Base-by-base conservation (phyloP, 1,140 invertebrate species). In the Aphelinus certus region DNA sequence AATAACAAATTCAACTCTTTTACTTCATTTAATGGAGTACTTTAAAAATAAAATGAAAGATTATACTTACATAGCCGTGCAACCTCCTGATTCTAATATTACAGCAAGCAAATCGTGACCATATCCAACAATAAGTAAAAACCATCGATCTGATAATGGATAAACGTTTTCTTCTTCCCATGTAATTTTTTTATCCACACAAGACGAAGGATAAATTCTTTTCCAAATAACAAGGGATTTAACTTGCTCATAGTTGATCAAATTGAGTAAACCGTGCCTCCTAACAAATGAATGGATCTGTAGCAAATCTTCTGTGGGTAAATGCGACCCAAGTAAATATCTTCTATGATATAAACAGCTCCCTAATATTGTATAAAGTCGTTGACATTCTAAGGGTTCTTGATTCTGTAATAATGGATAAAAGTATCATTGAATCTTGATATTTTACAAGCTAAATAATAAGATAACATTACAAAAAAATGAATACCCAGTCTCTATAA, bases 201-300 rank as follows among this genome's bases (percentile, higher is more conserved):
- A 88, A 1, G 89, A 89, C 7, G 81, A 81, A 9, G 90, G 90
- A 80, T 90, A 93, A 43, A 95, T 91, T 88, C 93, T 92, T 81
- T 91, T 92, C 94, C 94, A 95, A 7, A 94, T 84, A n/a, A 95
- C 90, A 45, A 95, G 82, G 73, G 92, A 92, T 69, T 92, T 92
- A 0, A 94, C 87, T 43, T 91, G 87, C 75, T 93, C 92, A 1
- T 90, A 90, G 65, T 85, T 87, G 46, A 92, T 90, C 9, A 95
- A 85, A 81, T 91, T 89, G 26, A 94, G 83, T 64, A 95, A 84
- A 7, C 93, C 93, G 76, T 92, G 91, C 76, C 93, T 88, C 67
- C 91, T 89, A 67, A 94, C 89, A 85, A 91, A 94, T 4, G 90
- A 89, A 82, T 94, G 90, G 3, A 95, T 89, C 81, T 94, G 92